phyloP scores from a whole-genome alignment of 2,888 invertebrate species.

The Acleris sparsana region DNA sequence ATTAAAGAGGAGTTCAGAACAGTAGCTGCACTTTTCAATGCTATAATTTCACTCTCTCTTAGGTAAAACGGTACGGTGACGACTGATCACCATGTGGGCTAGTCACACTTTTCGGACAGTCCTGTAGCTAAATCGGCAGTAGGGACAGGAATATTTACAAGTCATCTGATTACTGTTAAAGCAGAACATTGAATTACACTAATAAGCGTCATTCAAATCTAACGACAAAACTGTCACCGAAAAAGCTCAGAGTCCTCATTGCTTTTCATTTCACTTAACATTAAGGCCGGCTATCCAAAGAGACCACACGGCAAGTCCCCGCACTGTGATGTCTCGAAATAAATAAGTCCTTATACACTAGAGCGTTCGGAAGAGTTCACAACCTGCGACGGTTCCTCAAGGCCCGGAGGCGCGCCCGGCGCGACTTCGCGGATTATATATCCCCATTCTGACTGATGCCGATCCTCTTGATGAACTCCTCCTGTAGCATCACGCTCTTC shows the following conservation, averaged over 20 bases:
- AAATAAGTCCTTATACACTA: conserved; percentile 82
- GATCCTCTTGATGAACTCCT: conserved; percentile 80
- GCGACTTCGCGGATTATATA: conserved; percentile 79
- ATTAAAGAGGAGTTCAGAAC: too few relatives aligned
- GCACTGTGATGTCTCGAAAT: conserved; percentile 79
- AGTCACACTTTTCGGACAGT: conserved; percentile 2
- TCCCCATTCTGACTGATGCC: conserved; percentile 82
- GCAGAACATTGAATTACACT: conserved; percentile 57
- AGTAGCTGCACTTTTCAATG: too few relatives aligned
- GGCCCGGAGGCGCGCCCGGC: conserved; percentile 80
- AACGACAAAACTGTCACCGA: conserved; percentile 60
- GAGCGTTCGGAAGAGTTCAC: conserved; percentile 76
- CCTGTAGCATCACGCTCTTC: conserved; percentile 81
- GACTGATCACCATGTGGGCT: neutral
- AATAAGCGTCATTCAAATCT: conserved; percentile 66
- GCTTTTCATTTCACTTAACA: conserved; percentile 52
- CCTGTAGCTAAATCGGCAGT: conserved; percentile 5
- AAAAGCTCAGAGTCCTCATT: conserved; percentile 46
- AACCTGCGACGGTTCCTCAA: conserved; percentile 79
- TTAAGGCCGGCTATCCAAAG: conserved; percentile 21
- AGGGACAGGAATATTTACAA: conserved; percentile 32
- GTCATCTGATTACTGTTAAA: conserved; percentile 18
- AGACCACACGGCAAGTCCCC: conserved; percentile 39
- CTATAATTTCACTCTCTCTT: too few relatives aligned
- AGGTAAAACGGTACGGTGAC: neutral